These are phyloP conservation scores for Eugnorisma glareosa DNA, from an alignment of 2,888 invertebrate species.

Conservation along the genomic window DNA sequence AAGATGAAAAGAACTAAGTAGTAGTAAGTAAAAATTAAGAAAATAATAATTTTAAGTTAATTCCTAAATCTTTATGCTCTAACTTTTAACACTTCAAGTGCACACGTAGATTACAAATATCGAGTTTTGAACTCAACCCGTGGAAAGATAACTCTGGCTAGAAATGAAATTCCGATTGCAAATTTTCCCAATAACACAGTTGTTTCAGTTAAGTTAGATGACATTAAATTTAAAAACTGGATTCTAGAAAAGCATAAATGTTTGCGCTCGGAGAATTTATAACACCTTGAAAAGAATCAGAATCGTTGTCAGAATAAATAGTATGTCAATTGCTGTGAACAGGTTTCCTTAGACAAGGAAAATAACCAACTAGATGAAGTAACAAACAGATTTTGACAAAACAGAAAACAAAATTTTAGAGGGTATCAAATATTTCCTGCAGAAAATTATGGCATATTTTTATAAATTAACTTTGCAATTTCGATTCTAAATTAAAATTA, in stretches of 20 bases:
- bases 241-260: background rate
- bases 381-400: background rate
- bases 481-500: background rate
- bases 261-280: background rate
- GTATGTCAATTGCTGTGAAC: background rate
- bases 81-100: background rate
- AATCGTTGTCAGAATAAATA: background rate
- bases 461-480: background rate
- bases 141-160: background rate
- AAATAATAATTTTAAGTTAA: background rate
- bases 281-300: background rate
- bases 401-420: background rate
- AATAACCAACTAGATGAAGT: background rate
- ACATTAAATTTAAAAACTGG: conserved; percentile 9
- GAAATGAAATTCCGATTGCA: background rate
- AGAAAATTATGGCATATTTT: background rate
- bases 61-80: background rate
- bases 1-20: background rate
- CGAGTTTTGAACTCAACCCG: background rate
- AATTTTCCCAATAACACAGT: background rate
- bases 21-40: background rate
- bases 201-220: background rate
- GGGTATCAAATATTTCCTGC: background rate
- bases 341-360: background rate
- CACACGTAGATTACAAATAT: background rate